These are phyloP conservation scores for Drosophila anomelani DNA, from an alignment of 2,888 invertebrate species.

Conservation along the genomic window DNA sequence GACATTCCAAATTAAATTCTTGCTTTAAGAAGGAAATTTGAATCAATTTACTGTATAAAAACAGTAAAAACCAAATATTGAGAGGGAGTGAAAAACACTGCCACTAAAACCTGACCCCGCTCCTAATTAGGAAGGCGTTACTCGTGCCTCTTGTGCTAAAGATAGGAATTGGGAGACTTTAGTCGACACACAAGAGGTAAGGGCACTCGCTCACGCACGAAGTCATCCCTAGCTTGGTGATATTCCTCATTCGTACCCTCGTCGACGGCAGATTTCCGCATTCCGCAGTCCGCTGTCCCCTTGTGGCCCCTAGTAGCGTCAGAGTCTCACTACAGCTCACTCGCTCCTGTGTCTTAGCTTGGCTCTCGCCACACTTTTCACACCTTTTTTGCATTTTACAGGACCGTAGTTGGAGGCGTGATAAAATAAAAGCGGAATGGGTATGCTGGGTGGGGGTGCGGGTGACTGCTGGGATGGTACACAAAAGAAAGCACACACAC, in stretches of 20 bases:
- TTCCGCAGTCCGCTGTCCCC: neutral
- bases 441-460: neutral
- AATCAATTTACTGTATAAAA: no score
- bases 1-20: neutral
- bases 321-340: constrained; percentile 55
- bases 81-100: neutral
- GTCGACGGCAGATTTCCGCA: neutral
- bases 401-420: constrained; percentile 32
- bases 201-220: neutral
- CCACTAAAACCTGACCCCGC: neutral
- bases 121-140: neutral
- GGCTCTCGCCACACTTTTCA: constrained; percentile 61
- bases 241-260: constrained; percentile 16
- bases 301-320: constrained; percentile 61
- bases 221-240: constrained; percentile 12
- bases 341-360: constrained; percentile 9
- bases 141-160: neutral
- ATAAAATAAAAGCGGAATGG: constrained; percentile 39
- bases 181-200: neutral
- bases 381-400: constrained; percentile 77
- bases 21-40: neutral
- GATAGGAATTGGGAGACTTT: no score
- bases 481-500: constrained; percentile 75
- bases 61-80: neutral
- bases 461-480: constrained; percentile 31